Evolutionary conservation across 1,140 invertebrate species (phyloP).

Genomic region (Meloidogyne hapla): DNA sequence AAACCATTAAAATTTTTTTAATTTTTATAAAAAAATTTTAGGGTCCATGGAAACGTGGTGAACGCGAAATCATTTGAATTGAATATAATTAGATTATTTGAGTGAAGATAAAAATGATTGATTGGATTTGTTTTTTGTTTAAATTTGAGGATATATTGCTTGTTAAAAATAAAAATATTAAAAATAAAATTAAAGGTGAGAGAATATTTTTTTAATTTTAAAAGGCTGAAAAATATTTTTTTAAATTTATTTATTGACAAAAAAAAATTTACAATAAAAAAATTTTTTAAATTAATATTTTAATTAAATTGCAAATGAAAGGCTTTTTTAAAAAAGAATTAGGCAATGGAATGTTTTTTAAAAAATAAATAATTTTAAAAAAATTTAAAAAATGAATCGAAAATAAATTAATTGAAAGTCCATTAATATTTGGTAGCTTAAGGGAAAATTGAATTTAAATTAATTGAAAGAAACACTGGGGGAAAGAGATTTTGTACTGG

Average conservation of each 20-base stretch:
- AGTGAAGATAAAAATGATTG: too few relatives aligned
- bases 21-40: background rate
- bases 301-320: background rate
- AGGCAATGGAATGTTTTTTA: conserved; percentile 1
- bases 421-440: background rate
- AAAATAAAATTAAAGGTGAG: too few relatives aligned
- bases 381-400: background rate
- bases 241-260: background rate
- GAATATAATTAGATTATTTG: too few relatives aligned
- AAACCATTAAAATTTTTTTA: background rate
- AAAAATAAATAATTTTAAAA: background rate
- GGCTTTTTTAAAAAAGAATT: background rate
- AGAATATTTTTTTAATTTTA: too few relatives aligned
- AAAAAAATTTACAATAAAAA: too few relatives aligned
- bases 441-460: background rate
- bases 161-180: conserved; percentile 2
- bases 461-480: background rate
- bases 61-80: conserved; percentile 22
- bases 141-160: too few relatives aligned
- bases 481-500: background rate
- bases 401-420: background rate
- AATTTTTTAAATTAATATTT: background rate
- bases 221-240: background rate
- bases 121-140: background rate
- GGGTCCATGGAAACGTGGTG: conserved; percentile 17